Evolutionary conservation across 37 sponge, comb jelly and placozoan genomes (phyloP), one percentile per base, ranked within the genome.

Genomic region (Lycopodina hypogea): DNA sequence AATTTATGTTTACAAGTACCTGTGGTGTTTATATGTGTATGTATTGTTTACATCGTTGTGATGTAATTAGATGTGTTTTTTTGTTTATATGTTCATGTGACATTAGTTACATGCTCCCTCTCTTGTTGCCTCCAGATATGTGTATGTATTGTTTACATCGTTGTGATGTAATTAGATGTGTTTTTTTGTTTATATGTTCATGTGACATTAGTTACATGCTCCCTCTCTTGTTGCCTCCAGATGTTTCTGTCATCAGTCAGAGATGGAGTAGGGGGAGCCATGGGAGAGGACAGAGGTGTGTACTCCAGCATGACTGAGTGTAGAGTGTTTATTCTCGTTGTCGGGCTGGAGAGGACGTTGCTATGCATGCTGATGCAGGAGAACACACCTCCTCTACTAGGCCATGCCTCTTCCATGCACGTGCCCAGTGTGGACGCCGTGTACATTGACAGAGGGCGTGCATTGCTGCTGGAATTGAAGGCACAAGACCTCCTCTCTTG

Each of bases 321-420:
- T 21, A 51, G 67, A 24, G 24, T 29, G 34, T 86, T 75, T 67
- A 32, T 86, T 15, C 87, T 87, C 14, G 45, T 77, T 9, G 67
- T 81, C 3, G 87, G 82, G 9, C 4, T 87, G 82, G 82, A 81
- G 30, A 45, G 58, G 30, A 58, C 45, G 34, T 36, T 87, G 23
- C 52, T 87, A 41, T 80, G 87, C 41, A 56, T 81, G 69, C 37
- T 87, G 52, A 56, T 87, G 61, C 71, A 81, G 71, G 50, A 9
- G 34, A 37, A 34, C 41, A 33, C 56, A 4, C 57, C 7, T 37
- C 55, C 15, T 45, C 32, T 66, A 28, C 28, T 61, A 0, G 52
- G 9, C 7, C 51, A 68, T 38, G 68, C 39, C 2, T 18, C 7
- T 63, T 17, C 3, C 7, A 7, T 18, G 34, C 21, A 2, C 28